Evolutionary conservation across 23 tunicate species (phyloP).

Genomic region (Ciona savignyi): DNA sequence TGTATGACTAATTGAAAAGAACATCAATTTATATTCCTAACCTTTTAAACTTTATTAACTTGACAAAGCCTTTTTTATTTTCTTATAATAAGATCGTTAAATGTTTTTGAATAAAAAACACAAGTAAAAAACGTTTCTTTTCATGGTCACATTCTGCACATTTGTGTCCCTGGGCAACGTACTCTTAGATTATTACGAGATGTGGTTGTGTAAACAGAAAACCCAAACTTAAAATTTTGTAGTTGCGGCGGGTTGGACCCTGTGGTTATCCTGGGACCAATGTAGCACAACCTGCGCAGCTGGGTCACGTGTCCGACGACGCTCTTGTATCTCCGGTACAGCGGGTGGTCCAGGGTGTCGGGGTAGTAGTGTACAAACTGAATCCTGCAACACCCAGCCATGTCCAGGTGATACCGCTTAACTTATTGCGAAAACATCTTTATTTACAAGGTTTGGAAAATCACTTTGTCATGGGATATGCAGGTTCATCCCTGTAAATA

Average conservation of each 20-base stretch:
- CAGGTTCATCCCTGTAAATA: too few species aligned
- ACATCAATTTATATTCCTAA: too few species aligned
- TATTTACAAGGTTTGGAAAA: too few species aligned
- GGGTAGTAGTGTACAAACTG: slow-evolving; percentile 6
- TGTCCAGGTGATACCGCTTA: slow-evolving; percentile 20
- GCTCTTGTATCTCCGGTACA: slow-evolving; percentile 14
- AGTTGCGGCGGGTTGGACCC: slow-evolving; percentile 17
- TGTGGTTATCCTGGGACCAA: slow-evolving; percentile 20
- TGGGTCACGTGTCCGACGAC: slow-evolving; percentile 13
- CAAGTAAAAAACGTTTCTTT: too few species aligned
- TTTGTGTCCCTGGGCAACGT: too few species aligned
- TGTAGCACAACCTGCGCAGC: slow-evolving; percentile 32
- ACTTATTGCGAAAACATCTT: neutral
- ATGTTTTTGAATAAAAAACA: too few species aligned
- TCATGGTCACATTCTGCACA: too few species aligned
- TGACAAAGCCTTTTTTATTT: too few species aligned
- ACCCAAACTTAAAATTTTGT: neutral
- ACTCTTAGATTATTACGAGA: neutral
- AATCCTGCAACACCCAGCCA: slow-evolving; percentile 4
- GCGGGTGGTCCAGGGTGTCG: slow-evolving; percentile 24
- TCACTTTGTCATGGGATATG: too few species aligned
- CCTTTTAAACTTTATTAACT: too few species aligned
- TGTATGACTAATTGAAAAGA: too few species aligned
- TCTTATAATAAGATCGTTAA: too few species aligned
- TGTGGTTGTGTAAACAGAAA: neutral